Conservation (phyloP, 2,113 vertebrate genomes). For the Dunckerocampus dactyliophorus region DNA sequence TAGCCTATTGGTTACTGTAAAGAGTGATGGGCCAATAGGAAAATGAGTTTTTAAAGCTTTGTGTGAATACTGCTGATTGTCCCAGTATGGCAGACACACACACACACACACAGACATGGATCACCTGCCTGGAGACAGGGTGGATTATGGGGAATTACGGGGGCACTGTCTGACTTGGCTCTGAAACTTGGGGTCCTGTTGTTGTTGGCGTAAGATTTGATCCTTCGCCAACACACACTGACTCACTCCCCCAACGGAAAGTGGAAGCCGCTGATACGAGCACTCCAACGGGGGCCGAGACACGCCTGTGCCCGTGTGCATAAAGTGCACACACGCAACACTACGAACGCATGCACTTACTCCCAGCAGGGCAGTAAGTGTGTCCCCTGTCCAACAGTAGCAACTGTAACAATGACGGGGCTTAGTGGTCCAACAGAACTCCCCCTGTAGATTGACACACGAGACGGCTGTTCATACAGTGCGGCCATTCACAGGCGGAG, state of each 20-base stretch:
- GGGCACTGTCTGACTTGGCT: slow-evolving; percentile 64
- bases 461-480: slow-evolving; percentile 52
- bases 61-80: slow-evolving; percentile 40
- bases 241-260: slow-evolving; percentile 25
- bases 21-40: slow-evolving; percentile 52
- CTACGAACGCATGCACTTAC: background rate
- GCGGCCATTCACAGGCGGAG: slow-evolving; percentile 48
- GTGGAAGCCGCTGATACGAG: slow-evolving; percentile 22
- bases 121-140: slow-evolving; percentile 71
- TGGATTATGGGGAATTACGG: slow-evolving; percentile 67
- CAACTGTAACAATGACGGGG: slow-evolving; percentile 69
- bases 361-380: slow-evolving; percentile 26
- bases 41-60: slow-evolving; percentile 46
- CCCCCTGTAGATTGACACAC: slow-evolving; percentile 49
- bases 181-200: slow-evolving; percentile 45
- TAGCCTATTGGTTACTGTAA: slow-evolving; percentile 39
- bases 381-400: slow-evolving; percentile 51
- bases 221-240: slow-evolving; percentile 52
- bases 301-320: slow-evolving; percentile 3
- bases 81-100: slow-evolving; percentile 13
- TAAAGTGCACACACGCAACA: background rate
- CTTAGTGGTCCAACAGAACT: slow-evolving; percentile 54
- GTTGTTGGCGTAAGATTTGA: slow-evolving; percentile 50
- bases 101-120: slow-evolving; percentile 34
- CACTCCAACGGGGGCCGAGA: slow-evolving; percentile 28